Evolutionary conservation across 2,888 invertebrate species (phyloP), one percentile per base, ranked within the genome.

Genomic region (Aspidiotus destructor): DNA sequence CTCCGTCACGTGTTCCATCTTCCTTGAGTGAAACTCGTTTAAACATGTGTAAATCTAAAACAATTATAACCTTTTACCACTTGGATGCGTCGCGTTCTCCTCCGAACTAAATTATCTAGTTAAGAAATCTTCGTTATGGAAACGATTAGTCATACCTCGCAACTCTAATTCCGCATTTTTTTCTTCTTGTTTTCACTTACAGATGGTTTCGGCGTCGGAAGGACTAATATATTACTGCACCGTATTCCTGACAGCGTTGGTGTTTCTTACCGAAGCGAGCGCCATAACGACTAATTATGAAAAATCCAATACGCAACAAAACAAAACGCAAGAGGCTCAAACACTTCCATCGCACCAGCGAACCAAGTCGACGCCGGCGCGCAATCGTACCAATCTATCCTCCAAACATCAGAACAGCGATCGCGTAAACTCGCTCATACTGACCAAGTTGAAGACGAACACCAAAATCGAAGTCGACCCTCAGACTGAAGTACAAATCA

Each of bases 211-310:
- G 52, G 52, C 67, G 28, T 60, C 67, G 13, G 67, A 67, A 60
- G 67, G 67, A 42, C 44, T 67, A 40, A 44, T 67, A n/a, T 67
- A 67, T 41, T 67, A 67, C 67, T 67, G 67, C 48, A 67, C 67
- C 16, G 67, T 67, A n/a, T 60, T 67, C 58, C 67, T 67, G 48
- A 67, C 67, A 52, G 67, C 67, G 48, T 15, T 67, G 58, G 67
- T 67, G 48, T 67, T 67, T 40, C 52, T 67, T 10, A 67, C 67
- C 67, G 67, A 67, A 58, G 67, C 67, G 9, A 67, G 67, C 60
- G 67, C 67, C 67, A 67, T 67, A 67, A 58, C 67, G 40, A 67
- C 67, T 9, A 67, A 67, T 28, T 67, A 67, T 52, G 67, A 67
- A 44, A 67, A 67, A 48, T 67, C 67, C 28, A 57, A 55, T 17